Evolutionary conservation across 1,140 invertebrate genomes (phyloP), one percentile per base, ranked within the genome.

Genomic region (Pantala flavescens): DNA sequence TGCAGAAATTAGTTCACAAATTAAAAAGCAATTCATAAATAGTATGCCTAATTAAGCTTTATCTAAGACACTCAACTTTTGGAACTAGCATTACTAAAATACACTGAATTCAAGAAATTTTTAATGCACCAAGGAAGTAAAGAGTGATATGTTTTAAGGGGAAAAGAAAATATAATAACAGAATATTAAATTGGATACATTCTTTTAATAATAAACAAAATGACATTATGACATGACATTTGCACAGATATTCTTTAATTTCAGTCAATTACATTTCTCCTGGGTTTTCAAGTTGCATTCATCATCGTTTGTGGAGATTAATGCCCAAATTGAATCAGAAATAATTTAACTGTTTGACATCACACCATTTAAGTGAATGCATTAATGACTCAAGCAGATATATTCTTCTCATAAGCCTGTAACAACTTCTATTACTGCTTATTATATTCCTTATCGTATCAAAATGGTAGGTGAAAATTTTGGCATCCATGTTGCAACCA

Each of bases 211-310:
- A 36, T 36, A 36, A 36, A 5, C 28, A 36, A 5, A 5, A 36
- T n/a, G 28, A 36, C 28, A 36, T 36, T 36, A 36, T n/a, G 28
- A 36, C 28, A 36, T 36, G 28, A n/a, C n/a, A 49, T 63, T 16
- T 63, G n/a, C 49, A 63, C 49, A 63, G 49, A 63, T 63, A 63
- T 63, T 63, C 3, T 63, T 63, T 63, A 63, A 63, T 63, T 16
- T 63, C 49, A 63, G 49, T 63, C 49, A 63, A 16, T 63, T 63
- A 63, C 49, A 63, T 21, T 16, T 63, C 49, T 63, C n/a, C 5
- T 21, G 16, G 49, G 49, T 63, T 7, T 21, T 16, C 5, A 63
- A 19, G n/a, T 21, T 21, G 49, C 49, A 63, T 63, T 63, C 49
- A 21, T 63, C 2, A 36, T 36, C 28, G 9, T 63, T 63, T 63